phyloP scores from a whole-genome alignment of 2,888 invertebrate genomes.

The Hesperia comma region DNA sequence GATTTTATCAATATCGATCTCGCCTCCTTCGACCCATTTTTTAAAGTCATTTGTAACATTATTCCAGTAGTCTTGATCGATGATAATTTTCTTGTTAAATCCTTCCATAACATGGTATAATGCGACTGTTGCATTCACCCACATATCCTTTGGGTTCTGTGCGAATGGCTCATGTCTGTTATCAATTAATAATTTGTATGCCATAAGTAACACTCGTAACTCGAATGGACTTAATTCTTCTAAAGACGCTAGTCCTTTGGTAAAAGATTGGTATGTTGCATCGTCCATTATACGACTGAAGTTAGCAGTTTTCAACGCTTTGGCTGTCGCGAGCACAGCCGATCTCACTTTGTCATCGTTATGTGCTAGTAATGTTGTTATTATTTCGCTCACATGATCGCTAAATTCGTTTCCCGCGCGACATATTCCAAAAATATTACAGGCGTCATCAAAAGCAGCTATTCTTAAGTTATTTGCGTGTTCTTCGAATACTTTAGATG shows the following conservation, averaged over 20 bases:
- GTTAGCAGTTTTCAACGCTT: conserved; percentile 10
- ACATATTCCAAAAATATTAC: conserved; percentile 8
- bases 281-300: conserved; percentile 15
- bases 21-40: not conserved
- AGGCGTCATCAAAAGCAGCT: not conserved
- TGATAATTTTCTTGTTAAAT: conserved; percentile 11
- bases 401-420: conserved; percentile 9
- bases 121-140: not conserved
- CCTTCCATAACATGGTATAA: conserved; percentile 2
- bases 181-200: not conserved
- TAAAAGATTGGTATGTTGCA: not conserved
- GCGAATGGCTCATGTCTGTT: conserved; percentile 7
- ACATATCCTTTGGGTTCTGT: not conserved
- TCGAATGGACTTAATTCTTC: conserved; percentile 13
- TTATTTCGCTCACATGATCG: not conserved
- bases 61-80: not conserved
- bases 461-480: not conserved
- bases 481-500: not conserved
- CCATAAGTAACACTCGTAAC: not conserved
- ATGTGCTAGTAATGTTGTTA: not conserved
- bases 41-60: not conserved
- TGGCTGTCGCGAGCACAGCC: not conserved
- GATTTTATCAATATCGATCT: not conserved
- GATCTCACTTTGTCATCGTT: not conserved
- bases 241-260: not conserved